Percentiles rank a stretch among this genome's conserved stretches.
Evolutionary conservation across 2,113 vertebrate species (phyloP).

Genomic region (Sturnus vulgaris): DNA sequence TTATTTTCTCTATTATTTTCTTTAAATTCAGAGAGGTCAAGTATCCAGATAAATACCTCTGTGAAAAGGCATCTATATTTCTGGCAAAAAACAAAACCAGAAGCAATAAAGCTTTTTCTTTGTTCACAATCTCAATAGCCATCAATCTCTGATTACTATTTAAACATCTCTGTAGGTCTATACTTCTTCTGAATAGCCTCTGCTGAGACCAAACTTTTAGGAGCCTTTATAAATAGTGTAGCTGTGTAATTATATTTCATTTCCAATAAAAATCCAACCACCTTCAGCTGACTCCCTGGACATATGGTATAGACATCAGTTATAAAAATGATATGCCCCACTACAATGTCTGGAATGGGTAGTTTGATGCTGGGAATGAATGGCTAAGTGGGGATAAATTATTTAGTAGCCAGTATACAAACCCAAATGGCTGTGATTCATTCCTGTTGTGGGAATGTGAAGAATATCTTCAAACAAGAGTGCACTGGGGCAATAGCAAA

Average conservation of each 20-base stretch:
- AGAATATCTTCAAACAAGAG: background rate
- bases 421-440: background rate
- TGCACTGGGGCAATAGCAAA: background rate
- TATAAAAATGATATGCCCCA: background rate
- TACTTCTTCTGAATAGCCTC: background rate
- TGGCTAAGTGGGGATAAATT: background rate
- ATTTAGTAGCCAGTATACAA: background rate
- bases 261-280: background rate
- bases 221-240: background rate
- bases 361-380: background rate
- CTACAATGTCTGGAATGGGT: background rate
- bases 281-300: background rate
- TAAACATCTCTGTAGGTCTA: background rate
- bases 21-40: background rate
- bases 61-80: background rate
- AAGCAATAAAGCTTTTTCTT: background rate
- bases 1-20: background rate
- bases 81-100: background rate
- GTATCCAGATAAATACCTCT: background rate
- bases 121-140: background rate
- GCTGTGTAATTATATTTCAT: background rate
- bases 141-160: background rate
- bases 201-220: background rate
- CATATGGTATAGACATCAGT: background rate
- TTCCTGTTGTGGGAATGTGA: background rate